Conservation (phyloP, 2,888 invertebrate species). For the Pocota personata region DNA sequence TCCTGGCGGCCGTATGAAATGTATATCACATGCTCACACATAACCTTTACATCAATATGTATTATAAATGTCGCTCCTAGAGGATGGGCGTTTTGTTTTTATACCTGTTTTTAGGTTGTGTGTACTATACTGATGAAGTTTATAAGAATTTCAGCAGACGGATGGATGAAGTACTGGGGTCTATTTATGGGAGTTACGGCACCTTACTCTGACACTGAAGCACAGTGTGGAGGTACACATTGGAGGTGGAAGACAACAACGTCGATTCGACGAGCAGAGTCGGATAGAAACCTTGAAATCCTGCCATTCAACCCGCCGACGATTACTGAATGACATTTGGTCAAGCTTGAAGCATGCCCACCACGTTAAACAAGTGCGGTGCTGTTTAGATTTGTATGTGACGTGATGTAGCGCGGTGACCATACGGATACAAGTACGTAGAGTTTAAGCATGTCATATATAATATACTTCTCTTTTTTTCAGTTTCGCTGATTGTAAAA, state of each 20-base stretch:
- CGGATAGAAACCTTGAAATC: slow-evolving; percentile 69
- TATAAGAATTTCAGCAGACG: slow-evolving; percentile 64
- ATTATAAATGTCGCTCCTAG: slow-evolving; percentile 34
- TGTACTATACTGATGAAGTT: slow-evolving; percentile 44
- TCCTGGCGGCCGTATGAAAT: slow-evolving; percentile 56
- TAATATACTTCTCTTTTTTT: slow-evolving; percentile 23
- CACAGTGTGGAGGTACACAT: slow-evolving; percentile 19
- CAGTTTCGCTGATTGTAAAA: slow-evolving; percentile 11
- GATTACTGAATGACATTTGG: slow-evolving; percentile 72
- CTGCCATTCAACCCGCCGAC: slow-evolving; percentile 67
- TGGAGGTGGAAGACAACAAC: slow-evolving; percentile 46
- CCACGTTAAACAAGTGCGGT: slow-evolving; percentile 67
- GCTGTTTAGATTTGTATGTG: slow-evolving; percentile 67
- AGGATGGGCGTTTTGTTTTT: slow-evolving; percentile 42
- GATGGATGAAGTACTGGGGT: slow-evolving; percentile 54
- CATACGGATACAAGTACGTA: slow-evolving; percentile 45
- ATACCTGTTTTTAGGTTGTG: slow-evolving; percentile 15
- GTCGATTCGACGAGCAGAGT: slow-evolving; percentile 30
- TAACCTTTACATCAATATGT: neutral
- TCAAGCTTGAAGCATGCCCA: slow-evolving; percentile 64
- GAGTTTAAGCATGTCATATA: slow-evolving; percentile 52
- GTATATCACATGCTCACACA: slow-evolving; percentile 40
- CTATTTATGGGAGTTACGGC: slow-evolving; percentile 73
- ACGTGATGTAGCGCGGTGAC: slow-evolving; percentile 68
- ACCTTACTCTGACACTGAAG: slow-evolving; percentile 67